Evolutionary conservation across 2,113 vertebrate genomes (phyloP), one percentile per base, ranked within the genome.

Genomic region (Chitala chitala): DNA sequence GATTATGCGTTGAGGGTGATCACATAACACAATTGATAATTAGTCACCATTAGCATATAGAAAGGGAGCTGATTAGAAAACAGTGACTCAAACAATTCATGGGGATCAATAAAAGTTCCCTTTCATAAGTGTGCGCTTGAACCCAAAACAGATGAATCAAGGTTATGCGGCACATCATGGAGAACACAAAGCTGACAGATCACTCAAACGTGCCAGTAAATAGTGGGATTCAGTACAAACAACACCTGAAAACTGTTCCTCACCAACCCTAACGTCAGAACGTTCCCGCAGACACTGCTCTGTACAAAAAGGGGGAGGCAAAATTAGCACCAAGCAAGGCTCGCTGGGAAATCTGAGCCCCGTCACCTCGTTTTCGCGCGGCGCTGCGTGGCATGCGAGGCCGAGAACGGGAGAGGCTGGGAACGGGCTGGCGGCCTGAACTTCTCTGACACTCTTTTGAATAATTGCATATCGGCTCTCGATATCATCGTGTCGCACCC

Each of bases 401-500:
- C 44, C 13, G 17, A 36, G 48, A 48, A 83, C 84, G 80, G 71
- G 82, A 80, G 80, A 58, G 78, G 81, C 78, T 76, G 75, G 58
- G 81, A 82, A 85, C 79, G 75, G 78, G 59, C 74, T 58, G 55
- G 82, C 78, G 79, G 36, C 83, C 69, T 56, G 78, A 50, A 74
- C 83, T 76, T 70, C 80, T 82, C 77, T 78, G 74, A 83, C 87
- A 87, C 89, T 91, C 84, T 90, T 91, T 91, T 89, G 88, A 91
- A 91, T 92, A 91, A 92, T 91, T 92, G 90, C 90, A 91, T 92
- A 91, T 91, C 91, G 88, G 87, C 86, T 85, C 86, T 83, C 79
- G 77, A 82, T 86, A 91, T 91, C 89, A 82, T 84, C 22, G 78
- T 76, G 5, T 5, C 44, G 17, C 59, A 36, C 31, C 59, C 3